These are phyloP conservation scores for Ennomos erosarius DNA, from an alignment of 2,888 invertebrate species.

Conservation along the genomic window DNA sequence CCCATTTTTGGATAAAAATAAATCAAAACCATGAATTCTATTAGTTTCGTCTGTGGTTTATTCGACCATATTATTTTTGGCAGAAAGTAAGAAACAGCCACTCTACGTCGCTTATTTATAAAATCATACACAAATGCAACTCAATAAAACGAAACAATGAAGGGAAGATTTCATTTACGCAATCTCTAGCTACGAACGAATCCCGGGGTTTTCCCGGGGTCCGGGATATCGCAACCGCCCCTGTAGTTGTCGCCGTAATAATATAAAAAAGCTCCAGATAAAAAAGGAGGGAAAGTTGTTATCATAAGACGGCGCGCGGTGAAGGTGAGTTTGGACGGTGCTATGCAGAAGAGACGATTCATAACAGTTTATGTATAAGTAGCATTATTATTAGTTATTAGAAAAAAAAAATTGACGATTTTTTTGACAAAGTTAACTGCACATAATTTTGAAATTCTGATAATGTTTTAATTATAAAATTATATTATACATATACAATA, in stretches of 20 bases:
- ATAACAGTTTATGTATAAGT: not conserved
- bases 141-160: constrained; percentile 36
- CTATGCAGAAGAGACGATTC: constrained; percentile 37
- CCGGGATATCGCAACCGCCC: constrained; percentile 38
- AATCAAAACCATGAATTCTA: too few relatives aligned
- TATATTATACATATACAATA: too few relatives aligned
- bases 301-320: constrained; percentile 66
- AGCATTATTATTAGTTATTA: not conserved
- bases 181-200: constrained; percentile 8
- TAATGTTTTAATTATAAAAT: too few relatives aligned
- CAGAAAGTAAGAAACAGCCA: too few relatives aligned
- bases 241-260: constrained; percentile 75
- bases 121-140: constrained; percentile 16
- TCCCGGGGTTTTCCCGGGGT: constrained; percentile 27
- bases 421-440: too few relatives aligned
- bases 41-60: too few relatives aligned
- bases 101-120: not conserved
- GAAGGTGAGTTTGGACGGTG: constrained; percentile 51
- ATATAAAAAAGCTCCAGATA: constrained; percentile 69
- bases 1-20: too few relatives aligned
- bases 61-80: too few relatives aligned
- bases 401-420: too few relatives aligned
- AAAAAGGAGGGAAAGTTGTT: constrained; percentile 77
- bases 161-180: constrained; percentile 37
- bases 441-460: too few relatives aligned